phyloP scores from a whole-genome alignment of 37 sponge, comb jelly and placozoan species.

The Oopsacas minuta region DNA sequence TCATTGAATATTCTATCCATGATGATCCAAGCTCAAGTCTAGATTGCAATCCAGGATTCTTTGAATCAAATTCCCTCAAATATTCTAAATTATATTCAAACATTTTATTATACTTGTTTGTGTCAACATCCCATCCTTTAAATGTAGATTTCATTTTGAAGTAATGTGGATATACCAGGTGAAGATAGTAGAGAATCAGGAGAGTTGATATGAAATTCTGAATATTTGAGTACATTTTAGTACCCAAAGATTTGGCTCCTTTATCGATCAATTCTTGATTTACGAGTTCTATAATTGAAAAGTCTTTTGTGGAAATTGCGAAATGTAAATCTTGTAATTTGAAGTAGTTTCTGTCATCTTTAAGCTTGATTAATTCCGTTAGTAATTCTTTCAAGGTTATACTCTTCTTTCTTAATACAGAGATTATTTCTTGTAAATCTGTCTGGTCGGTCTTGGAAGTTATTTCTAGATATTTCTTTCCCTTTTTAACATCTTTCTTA shows the following conservation, averaged over 20 bases:
- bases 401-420: background rate
- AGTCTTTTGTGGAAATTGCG: background rate
- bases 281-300: background rate
- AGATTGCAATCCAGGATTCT: background rate
- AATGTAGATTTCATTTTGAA: background rate
- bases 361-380: background rate
- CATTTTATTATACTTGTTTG: background rate
- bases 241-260: background rate
- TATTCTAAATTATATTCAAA: background rate
- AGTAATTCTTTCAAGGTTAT: background rate
- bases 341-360: background rate
- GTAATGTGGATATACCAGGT: background rate
- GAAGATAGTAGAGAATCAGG: background rate
- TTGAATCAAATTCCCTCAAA: background rate
- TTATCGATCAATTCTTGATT: background rate
- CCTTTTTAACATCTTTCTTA: too few relatives aligned
- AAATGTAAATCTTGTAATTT: background rate
- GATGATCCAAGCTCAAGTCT: background rate
- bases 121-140: background rate
- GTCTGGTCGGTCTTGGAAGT: too few relatives aligned
- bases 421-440: background rate
- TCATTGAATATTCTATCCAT: background rate
- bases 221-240: background rate
- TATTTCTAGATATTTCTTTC: too few relatives aligned
- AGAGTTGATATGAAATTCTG: background rate